Evolutionary conservation across 2,113 vertebrate species (phyloP).

Genomic region (Progne subis): DNA sequence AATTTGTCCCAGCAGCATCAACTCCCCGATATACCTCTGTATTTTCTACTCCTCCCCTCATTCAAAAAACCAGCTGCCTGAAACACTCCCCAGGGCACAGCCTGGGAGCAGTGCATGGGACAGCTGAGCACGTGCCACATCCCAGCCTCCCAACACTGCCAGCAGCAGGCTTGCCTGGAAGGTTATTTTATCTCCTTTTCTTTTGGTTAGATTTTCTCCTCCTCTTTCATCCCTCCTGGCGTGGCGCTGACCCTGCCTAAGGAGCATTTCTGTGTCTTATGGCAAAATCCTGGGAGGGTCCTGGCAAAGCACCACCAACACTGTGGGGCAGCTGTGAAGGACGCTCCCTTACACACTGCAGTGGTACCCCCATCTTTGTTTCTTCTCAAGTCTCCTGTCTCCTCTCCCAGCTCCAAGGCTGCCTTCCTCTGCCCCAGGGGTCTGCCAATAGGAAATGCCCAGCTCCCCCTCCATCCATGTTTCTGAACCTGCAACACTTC

Average conservation of each 20-base stretch:
- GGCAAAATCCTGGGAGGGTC: not conserved
- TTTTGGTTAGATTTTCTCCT: not conserved
- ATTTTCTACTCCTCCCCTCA: not conserved
- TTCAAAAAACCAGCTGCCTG: not conserved
- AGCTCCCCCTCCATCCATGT: not conserved
- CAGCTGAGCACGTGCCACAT: fast-evolving
- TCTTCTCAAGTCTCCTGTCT: not conserved
- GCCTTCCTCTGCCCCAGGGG: not conserved
- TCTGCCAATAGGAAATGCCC: not conserved
- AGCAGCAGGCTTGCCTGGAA: not conserved
- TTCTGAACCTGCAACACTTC: not conserved
- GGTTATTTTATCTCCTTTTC: not conserved
- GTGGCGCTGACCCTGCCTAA: not conserved
- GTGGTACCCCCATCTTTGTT: not conserved
- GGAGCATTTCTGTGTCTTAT: not conserved
- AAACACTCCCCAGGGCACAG: not conserved
- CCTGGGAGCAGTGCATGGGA: not conserved
- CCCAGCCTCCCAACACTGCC: not conserved
- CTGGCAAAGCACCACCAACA: not conserved
- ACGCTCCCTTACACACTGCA: not conserved
- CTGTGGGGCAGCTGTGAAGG: not conserved
- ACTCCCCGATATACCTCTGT: not conserved
- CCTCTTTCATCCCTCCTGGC: not conserved
- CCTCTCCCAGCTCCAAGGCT: not conserved
- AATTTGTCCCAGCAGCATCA: not conserved